Base-by-base conservation (phyloP, 23 tunicate species). In the Botrylloides violaceus region DNA sequence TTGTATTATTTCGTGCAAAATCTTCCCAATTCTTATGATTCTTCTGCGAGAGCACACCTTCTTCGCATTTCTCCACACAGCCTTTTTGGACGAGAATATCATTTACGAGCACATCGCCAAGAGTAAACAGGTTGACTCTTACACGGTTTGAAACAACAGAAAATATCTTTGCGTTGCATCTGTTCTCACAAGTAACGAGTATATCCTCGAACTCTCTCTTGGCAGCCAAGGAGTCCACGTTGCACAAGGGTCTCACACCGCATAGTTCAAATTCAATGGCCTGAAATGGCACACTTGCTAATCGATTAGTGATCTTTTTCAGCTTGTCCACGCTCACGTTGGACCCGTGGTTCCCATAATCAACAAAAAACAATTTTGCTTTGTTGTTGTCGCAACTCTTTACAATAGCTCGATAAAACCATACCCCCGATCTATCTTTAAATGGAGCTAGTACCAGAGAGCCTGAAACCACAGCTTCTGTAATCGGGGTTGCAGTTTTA, bases 301-400 rank as follows among this genome's bases (percentile, higher is more conserved):
- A 27, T 5, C 62, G 29, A 19, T 33, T 30, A 5, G 85, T 71
- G 0, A 85, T 38, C 59, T 66, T 66, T 1, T 70, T 26, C 49
- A 85, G 49, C 9, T 66, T 70, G 12, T 56, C 33, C 24, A 79
- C 32, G 5, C 49, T 30, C 32, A 61, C 31, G 24, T 73, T 66
- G 2, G 62, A 33, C 1, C 28, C 49, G 32, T 65, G 28, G 53
- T 85, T 85, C n/a, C 94, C 94, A 61, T 77, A 85, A 49, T 85
- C 94, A 57, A 85, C 94, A 53, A 79, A 85, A 70, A 78, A 80
- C 38, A 85, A 72, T 68, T 50, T 32, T 34, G 75, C 65, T 28
- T 34, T 53, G 3, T 80, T 70, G 18, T 36, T 58, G 29, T n/a
- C 34, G 29, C 72, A 64, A 18, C 56, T 48, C 22, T 76, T 33